Conservation (phyloP, 2,888 invertebrate species). For the Polymixis flavicincta region DNA sequence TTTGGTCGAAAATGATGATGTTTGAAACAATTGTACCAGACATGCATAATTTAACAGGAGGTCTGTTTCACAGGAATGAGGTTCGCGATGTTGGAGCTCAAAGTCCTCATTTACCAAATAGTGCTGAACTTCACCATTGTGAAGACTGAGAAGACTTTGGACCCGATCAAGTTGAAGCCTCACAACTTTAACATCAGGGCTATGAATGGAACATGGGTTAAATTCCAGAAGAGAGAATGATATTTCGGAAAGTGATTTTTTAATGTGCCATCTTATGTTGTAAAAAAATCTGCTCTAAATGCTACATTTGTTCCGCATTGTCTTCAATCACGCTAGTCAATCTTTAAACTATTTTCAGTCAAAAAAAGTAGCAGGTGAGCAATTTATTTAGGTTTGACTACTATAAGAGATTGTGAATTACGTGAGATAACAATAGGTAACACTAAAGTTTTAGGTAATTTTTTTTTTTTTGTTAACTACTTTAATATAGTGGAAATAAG, state of each 20-base stretch:
- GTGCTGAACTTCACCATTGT: constrained; percentile 79
- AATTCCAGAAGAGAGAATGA: constrained; percentile 38
- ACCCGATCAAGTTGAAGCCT: constrained; percentile 77
- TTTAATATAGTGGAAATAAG: no score
- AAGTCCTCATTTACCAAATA: constrained; percentile 78
- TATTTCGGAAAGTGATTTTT: neutral
- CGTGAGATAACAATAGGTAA: neutral
- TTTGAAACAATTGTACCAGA: neutral
- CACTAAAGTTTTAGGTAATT: neutral
- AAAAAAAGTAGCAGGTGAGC: neutral
- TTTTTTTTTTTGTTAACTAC: no score
- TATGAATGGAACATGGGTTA: constrained; percentile 33
- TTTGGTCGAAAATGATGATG: no score
- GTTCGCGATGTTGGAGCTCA: constrained; percentile 84
- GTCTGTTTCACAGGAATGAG: constrained; percentile 73
- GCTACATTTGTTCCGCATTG: neutral
- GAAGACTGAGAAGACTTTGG: constrained; percentile 78
- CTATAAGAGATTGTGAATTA: neutral
- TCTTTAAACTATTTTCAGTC: neutral
- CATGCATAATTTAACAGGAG: constrained; percentile 5
- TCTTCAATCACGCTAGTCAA: neutral
- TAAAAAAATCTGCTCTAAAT: neutral
- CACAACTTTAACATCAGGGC: constrained; percentile 71
- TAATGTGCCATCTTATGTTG: neutral
- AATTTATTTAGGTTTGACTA: neutral